phyloP scores from a whole-genome alignment of 1,140 invertebrate species.

The Drosophila erecta region DNA sequence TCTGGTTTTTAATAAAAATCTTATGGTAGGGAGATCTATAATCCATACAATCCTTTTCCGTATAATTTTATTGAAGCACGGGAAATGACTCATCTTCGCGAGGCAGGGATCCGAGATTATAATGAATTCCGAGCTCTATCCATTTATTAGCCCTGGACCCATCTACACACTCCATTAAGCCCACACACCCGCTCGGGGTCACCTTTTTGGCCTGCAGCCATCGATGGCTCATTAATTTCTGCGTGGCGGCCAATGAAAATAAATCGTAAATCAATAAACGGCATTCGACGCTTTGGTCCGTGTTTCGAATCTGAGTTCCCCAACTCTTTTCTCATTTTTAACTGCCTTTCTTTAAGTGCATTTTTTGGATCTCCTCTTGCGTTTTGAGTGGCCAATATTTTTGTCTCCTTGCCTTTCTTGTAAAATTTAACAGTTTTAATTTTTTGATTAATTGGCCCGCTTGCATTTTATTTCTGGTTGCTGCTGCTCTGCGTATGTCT shows the following conservation, averaged over 20 bases:
- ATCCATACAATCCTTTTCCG: not conserved
- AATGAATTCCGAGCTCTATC: conserved; percentile 30
- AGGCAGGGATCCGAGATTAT: not conserved
- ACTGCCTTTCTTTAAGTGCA: conserved; percentile 27
- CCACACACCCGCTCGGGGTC: conserved; percentile 53
- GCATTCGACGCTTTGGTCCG: conserved; percentile 41
- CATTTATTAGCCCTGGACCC: conserved; percentile 44
- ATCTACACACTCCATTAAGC: conserved; percentile 48
- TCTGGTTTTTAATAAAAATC: not conserved
- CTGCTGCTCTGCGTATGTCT: conserved; percentile 18
- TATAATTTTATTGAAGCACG: not conserved
- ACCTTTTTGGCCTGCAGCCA: conserved; percentile 69
- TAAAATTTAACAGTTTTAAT: conserved; percentile 70
- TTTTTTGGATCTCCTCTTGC: not conserved
- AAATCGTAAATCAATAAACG: conserved; percentile 81
- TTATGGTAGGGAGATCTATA: not conserved
- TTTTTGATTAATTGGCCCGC: conserved; percentile 72
- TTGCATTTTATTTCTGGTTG: conserved; percentile 48
- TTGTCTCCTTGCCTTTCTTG: conserved; percentile 42
- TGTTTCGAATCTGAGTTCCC: conserved; percentile 3
- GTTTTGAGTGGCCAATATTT: conserved; percentile 6
- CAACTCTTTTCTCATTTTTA: conserved; percentile 12
- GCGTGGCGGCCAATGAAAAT: conserved; percentile 69
- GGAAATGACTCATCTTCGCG: conserved; percentile 24
- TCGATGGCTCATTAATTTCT: conserved; percentile 76